Percentiles rank a stretch among this genome's conserved stretches.
These are phyloP conservation scores for Lycaena phlaeas DNA, from an alignment of 2,888 invertebrate species.

Conservation along the genomic window DNA sequence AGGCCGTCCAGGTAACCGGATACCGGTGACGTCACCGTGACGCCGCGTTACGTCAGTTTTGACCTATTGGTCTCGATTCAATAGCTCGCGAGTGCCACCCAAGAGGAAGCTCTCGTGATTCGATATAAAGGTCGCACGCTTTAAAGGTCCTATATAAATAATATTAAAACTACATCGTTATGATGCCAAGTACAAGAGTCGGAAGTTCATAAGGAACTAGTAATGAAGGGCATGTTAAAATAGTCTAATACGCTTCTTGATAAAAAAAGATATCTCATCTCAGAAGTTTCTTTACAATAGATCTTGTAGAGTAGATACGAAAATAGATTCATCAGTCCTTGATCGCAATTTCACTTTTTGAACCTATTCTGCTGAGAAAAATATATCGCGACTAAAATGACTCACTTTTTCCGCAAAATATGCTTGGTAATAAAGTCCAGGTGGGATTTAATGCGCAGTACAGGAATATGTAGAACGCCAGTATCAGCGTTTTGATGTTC, in stretches of 20 bases:
- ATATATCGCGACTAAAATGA: no score
- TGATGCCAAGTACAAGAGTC: neutral
- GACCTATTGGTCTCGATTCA: conserved; percentile 24
- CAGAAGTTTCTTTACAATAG: no score
- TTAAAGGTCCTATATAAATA: conserved; percentile 1
- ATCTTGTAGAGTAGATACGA: no score
- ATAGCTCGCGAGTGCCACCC: conserved; percentile 5
- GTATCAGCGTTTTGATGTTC: no score
- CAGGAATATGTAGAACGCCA: no score
- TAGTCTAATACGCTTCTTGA: neutral
- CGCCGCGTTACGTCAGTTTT: conserved; percentile 33
- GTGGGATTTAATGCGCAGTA: no score
- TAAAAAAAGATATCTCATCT: no score
- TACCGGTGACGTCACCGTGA: conserved; percentile 46
- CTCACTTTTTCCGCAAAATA: no score
- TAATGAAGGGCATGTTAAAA: neutral
- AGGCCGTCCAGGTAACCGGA: conserved; percentile 61
- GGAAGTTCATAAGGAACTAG: neutral
- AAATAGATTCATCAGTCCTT: no score
- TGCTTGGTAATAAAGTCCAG: no score
- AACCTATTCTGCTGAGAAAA: no score
- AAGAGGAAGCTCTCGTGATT: conserved; percentile 4
- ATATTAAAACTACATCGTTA: neutral
- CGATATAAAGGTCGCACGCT: conserved; percentile 1
- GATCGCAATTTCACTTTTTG: no score